phyloP scores from a whole-genome alignment of 2,797 vertebrate genomes.

The Pipistrellus pygmaeus region DNA sequence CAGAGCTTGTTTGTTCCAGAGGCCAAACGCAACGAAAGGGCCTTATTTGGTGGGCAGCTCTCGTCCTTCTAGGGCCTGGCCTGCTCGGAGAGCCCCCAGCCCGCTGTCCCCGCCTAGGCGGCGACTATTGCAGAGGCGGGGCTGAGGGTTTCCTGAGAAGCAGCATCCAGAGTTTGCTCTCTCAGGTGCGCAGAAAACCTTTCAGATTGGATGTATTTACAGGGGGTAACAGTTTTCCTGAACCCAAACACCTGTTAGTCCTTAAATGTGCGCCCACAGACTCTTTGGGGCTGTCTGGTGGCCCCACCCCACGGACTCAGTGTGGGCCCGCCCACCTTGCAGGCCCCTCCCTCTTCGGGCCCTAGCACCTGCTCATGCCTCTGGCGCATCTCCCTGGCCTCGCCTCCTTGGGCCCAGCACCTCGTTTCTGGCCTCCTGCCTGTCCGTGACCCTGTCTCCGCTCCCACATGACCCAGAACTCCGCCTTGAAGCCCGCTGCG shows the following conservation, averaged over 20 bases:
- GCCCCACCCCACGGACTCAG: not conserved
- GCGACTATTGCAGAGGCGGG: too few species aligned
- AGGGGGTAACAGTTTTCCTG: not conserved
- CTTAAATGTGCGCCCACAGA: not conserved
- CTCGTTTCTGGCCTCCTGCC: not conserved
- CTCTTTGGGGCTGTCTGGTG: not conserved
- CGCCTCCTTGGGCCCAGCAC: not conserved
- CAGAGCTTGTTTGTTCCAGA: not conserved
- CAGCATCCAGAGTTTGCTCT: not conserved
- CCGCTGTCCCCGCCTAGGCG: not conserved
- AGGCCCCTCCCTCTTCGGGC: not conserved
- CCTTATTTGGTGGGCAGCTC: too few species aligned
- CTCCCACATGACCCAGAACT: not conserved
- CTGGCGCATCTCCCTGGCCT: not conserved
- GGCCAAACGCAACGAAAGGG: not conserved
- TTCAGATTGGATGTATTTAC: accelerated
- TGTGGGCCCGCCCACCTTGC: not conserved
- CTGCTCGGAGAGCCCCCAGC: not conserved
- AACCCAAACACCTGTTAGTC: too few species aligned
- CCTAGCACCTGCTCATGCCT: accelerated
- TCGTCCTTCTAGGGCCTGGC: not conserved
- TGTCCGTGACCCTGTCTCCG: not conserved
- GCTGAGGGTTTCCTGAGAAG: not conserved
- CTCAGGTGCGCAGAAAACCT: not conserved
- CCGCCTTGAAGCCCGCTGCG: accelerated